Conservation (phyloP, 2,888 invertebrate species). For the Microctonus aethiopoides region DNA sequence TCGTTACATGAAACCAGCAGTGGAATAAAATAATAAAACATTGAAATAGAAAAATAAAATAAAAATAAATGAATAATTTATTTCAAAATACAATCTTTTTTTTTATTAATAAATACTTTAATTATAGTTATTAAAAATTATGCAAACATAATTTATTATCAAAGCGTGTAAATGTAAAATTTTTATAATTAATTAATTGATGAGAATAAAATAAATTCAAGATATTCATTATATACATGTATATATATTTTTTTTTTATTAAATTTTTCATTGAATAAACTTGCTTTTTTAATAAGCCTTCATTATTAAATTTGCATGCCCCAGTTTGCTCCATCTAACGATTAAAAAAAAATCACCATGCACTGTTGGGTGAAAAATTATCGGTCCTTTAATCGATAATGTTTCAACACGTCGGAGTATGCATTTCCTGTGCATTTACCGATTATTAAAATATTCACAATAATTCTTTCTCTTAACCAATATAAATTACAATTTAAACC, state of each 20-base stretch:
- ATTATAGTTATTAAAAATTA: too few relatives aligned
- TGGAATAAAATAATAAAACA: neutral
- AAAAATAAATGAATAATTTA: too few relatives aligned
- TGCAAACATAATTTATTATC: too few relatives aligned
- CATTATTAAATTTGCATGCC: constrained; percentile 28
- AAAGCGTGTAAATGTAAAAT: too few relatives aligned
- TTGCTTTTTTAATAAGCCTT: constrained; percentile 25
- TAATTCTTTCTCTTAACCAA: neutral
- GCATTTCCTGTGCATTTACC: neutral
- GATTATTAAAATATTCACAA: neutral
- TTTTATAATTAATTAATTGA: too few relatives aligned
- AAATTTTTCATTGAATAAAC: constrained; percentile 1
- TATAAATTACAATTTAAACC: neutral
- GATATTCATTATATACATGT: too few relatives aligned
- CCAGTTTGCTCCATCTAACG: constrained; percentile 31
- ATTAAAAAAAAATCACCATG: constrained; percentile 17
- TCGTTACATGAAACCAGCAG: neutral
- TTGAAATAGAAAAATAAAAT: too few relatives aligned
- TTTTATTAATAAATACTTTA: too few relatives aligned
- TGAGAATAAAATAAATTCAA: too few relatives aligned
- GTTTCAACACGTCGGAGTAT: neutral
- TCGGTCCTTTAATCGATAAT: constrained; percentile 10
- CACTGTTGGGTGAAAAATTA: constrained; percentile 12
- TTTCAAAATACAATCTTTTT: too few relatives aligned
- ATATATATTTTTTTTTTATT: too few relatives aligned